phyloP scores from a whole-genome alignment of 2,797 vertebrate species.

The Argyrosomus regius region DNA sequence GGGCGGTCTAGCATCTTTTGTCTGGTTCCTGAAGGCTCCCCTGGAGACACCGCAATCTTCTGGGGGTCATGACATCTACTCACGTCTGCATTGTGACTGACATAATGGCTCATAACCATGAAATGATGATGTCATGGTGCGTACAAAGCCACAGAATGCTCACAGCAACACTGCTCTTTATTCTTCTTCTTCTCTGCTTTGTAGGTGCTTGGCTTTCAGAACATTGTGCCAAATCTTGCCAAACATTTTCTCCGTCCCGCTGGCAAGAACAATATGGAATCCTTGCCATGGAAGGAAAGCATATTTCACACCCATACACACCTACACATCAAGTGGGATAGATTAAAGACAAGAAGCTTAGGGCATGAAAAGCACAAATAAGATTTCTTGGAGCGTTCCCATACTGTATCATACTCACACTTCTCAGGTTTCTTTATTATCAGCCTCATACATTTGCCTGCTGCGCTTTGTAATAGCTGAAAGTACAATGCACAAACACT shows the following conservation, averaged over 20 bases:
- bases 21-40: constrained; percentile 40
- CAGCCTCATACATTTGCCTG: constrained; percentile 53
- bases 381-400: constrained; percentile 71
- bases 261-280: constrained; percentile 73
- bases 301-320: constrained; percentile 77
- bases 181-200: constrained; percentile 56
- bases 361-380: constrained; percentile 74
- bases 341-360: constrained; percentile 82
- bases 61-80: constrained; percentile 56
- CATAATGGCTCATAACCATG: constrained; percentile 61
- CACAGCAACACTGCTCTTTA: constrained; percentile 43
- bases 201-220: constrained; percentile 49
- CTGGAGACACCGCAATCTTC: constrained; percentile 50
- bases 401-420: constrained; percentile 45
- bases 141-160: constrained; percentile 54
- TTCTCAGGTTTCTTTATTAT: constrained; percentile 48
- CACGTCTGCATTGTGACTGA: constrained; percentile 58
- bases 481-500: constrained; percentile 43
- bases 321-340: constrained; percentile 77
- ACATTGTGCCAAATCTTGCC: constrained; percentile 56
- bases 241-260: constrained; percentile 67
- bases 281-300: constrained; percentile 68
- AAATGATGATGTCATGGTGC: constrained; percentile 64
- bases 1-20: background rate
- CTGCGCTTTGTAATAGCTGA: constrained; percentile 52